Evolutionary conservation across 2,888 invertebrate species (phyloP), one percentile per base, ranked within the genome.

Genomic region (Drosophila rubida): DNA sequence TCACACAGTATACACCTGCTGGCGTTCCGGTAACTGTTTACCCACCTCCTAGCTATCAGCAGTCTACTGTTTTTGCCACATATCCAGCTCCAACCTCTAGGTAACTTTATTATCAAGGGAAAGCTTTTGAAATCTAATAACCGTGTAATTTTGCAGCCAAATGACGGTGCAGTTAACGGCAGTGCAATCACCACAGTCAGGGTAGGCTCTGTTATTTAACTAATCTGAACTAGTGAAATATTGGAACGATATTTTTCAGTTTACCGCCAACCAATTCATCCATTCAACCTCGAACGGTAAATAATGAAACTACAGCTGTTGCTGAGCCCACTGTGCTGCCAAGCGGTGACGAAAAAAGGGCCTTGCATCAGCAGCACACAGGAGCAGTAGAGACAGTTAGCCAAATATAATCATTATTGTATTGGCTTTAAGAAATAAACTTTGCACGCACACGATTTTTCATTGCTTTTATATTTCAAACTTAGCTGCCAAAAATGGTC

Each of bases 361-460:
- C 9, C 4, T 13, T 8, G 30, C 39, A 41, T 0, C 71, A 76
- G 37, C 14, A 22, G 0, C 77, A 71, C n/a, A 23, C 39, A 8
- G 75, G 70, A 4, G 77, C 71, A 1, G 74, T 76, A 2, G 77
- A 74, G 49, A 59, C 71, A 42, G 61, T 76, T 55, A 74, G 74
- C 30, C 74, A 71, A 51, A 55, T 62, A 6, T 76, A 75, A 37
- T 0, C 11, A 16, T 6, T 8, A 35, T 49, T 48, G 14, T 32
- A 42, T 23, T 4, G 7, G 11, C 8, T 4, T 27, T 37, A 8
- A 45, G 37, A n/a, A 32, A 32, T 5, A 4, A 32, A 32, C 4
- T 5, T 32, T 4, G 32, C 32, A n/a, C 11, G 2, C n/a, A n/a
- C 32, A 11, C 5, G 4, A 32, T 9, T 4, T 14, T 32, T 3